Conservation (phyloP, 2,888 invertebrate species). For the Atherix ibis region DNA sequence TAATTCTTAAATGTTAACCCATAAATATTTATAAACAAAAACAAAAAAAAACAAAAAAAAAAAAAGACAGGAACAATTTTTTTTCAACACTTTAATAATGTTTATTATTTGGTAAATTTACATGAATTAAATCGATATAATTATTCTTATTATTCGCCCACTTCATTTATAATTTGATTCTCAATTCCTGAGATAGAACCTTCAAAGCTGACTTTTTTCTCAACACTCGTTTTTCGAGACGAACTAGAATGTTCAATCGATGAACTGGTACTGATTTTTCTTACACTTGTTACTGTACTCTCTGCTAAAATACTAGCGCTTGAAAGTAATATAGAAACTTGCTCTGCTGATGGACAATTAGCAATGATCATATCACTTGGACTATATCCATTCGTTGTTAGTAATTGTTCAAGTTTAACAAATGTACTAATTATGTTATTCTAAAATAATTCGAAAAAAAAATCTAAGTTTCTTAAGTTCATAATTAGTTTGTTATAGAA, state of each 20-base stretch:
- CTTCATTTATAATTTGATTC: not conserved
- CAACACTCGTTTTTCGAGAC: conserved; percentile 10
- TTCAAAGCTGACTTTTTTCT: conserved; percentile 19
- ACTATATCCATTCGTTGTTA: conserved; percentile 58
- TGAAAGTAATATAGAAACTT: conserved; percentile 75
- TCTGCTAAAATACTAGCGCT: conserved; percentile 54
- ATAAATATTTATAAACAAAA: too few species aligned
- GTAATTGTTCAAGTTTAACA: conserved; percentile 64
- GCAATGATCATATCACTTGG: conserved; percentile 70
- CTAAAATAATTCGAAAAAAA: conserved; percentile 31
- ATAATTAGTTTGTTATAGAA: conserved; percentile 3
- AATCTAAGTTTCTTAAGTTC: not conserved
- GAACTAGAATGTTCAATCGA: conserved; percentile 14
- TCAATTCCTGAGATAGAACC: conserved; percentile 1
- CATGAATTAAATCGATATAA: too few species aligned
- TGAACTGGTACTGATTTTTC: conserved; percentile 24
- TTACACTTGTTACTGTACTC: conserved; percentile 19
- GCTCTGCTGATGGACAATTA: conserved; percentile 84
- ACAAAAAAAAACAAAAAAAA: too few species aligned
- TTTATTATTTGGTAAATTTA: too few species aligned
- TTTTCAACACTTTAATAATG: too few species aligned
- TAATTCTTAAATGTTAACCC: too few species aligned
- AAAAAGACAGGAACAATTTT: too few species aligned
- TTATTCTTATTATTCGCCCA: too few species aligned
- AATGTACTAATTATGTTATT: conserved; percentile 82